Percentiles rank a stretch among this genome's conserved stretches.
Conservation (phyloP, 2,797 vertebrate genomes). For the Neosalanx taihuensis region DNA sequence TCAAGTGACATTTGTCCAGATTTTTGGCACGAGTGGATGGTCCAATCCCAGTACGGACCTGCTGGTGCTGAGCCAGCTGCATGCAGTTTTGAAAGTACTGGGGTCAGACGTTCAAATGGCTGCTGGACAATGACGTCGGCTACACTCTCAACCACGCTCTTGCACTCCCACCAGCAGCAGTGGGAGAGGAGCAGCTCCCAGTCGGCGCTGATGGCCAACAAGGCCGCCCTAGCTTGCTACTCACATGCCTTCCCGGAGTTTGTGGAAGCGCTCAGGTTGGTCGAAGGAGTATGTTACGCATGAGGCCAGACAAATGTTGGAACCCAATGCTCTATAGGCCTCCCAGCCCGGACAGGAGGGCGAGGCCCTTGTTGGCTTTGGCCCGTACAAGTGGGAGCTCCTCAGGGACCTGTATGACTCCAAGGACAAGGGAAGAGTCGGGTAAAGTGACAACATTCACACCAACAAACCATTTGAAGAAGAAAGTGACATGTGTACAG, state of each 20-base stretch:
- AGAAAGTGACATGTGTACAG: too few relatives aligned
- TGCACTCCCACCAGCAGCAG: neutral
- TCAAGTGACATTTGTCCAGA: too few relatives aligned
- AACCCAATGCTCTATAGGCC: neutral
- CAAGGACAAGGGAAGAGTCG: neutral
- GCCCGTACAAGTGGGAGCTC: neutral
- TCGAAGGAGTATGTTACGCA: too few relatives aligned
- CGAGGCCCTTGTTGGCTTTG: conserved; percentile 14
- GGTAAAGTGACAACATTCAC: neutral
- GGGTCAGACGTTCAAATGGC: conserved; percentile 11
- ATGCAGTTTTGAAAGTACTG: neutral
- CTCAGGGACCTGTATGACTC: conserved; percentile 9
- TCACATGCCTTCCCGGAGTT: neutral
- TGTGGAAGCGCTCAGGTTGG: neutral
- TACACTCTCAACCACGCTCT: neutral
- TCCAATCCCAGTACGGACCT: neutral
- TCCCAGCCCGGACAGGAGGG: conserved; percentile 12
- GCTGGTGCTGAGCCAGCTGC: neutral
- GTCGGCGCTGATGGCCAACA: neutral
- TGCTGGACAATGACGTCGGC: too few relatives aligned
- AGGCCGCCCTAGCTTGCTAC: neutral
- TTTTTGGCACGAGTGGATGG: too few relatives aligned
- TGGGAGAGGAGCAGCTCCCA: neutral
- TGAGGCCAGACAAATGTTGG: too few relatives aligned
- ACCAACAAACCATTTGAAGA: too few relatives aligned